Percentiles rank a stretch among this genome's conserved stretches.
These are phyloP conservation scores for Amphibalanus amphitrite DNA, from an alignment of 1,140 invertebrate genomes.

Conservation along the genomic window DNA sequence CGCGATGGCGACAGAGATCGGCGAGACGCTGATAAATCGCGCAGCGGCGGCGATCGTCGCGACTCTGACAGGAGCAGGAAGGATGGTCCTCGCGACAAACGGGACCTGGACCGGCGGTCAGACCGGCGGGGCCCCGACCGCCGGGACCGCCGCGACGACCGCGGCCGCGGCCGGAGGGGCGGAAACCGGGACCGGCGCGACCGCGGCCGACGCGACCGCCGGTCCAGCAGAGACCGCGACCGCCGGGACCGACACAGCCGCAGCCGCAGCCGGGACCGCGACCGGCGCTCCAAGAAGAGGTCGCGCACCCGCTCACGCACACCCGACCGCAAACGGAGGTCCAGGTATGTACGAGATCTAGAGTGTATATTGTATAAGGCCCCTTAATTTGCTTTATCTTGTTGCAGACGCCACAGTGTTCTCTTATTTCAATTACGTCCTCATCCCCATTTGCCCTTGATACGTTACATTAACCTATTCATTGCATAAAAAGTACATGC, in stretches of 20 bases:
- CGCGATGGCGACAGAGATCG: no score
- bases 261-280: conserved; percentile 15
- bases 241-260: conserved; percentile 6
- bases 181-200: neutral
- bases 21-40: no score
- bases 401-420: no score
- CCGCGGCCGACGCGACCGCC: neutral
- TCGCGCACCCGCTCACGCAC: neutral
- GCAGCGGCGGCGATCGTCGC: no score
- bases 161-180: no score
- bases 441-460: no score
- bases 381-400: no score
- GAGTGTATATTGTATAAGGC: no score
- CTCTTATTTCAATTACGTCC: no score
- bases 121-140: neutral
- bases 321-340: neutral
- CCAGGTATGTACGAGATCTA: neutral
- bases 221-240: conserved; percentile 3
- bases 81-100: neutral
- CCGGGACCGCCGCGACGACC: neutral
- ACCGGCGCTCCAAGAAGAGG: conserved; percentile 8
- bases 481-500: no score
- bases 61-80: neutral
- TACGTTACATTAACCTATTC: no score
- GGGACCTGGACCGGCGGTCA: neutral